Percentiles rank a stretch among this genome's conserved stretches.
phyloP scores from a whole-genome alignment of 2,113 vertebrate genomes.

The Acanthisitta chloris region DNA sequence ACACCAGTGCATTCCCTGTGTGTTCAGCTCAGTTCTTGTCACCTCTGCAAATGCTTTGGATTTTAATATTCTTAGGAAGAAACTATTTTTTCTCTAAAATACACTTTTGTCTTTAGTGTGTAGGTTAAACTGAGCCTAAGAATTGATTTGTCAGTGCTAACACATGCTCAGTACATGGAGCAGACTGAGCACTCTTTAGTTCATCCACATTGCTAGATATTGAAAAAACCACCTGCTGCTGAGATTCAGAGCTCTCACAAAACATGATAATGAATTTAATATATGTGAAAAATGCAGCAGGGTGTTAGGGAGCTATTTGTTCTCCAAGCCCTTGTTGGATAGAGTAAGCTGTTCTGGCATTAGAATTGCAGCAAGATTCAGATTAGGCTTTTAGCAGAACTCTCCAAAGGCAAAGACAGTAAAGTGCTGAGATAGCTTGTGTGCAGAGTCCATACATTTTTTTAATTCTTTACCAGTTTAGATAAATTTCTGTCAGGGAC shows the following conservation, averaged over 20 bases:
- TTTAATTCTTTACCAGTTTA: not conserved
- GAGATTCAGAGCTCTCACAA: not conserved
- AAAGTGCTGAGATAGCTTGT: not conserved
- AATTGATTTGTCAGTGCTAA: not conserved
- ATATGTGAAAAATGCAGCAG: not conserved
- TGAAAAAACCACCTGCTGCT: not conserved
- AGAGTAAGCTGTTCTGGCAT: not conserved
- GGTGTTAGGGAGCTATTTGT: not conserved
- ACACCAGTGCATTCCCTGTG: not conserved
- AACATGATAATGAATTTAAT: not conserved
- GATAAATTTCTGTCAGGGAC: not conserved
- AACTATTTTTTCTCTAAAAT: not conserved
- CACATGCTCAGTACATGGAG: not conserved
- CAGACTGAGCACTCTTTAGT: not conserved
- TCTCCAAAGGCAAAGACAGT: not conserved
- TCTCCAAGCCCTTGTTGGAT: not conserved
- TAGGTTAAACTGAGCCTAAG: not conserved
- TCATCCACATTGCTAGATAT: not conserved
- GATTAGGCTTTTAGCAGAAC: not conserved
- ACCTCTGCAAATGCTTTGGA: not conserved
- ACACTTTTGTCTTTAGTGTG: accelerated
- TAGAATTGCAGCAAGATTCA: not conserved
- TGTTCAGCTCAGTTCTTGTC: not conserved
- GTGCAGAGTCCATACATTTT: not conserved
- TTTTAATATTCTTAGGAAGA: not conserved